Conservation (phyloP, 1,140 invertebrate species). For the Drosophila paulistorum region DNA sequence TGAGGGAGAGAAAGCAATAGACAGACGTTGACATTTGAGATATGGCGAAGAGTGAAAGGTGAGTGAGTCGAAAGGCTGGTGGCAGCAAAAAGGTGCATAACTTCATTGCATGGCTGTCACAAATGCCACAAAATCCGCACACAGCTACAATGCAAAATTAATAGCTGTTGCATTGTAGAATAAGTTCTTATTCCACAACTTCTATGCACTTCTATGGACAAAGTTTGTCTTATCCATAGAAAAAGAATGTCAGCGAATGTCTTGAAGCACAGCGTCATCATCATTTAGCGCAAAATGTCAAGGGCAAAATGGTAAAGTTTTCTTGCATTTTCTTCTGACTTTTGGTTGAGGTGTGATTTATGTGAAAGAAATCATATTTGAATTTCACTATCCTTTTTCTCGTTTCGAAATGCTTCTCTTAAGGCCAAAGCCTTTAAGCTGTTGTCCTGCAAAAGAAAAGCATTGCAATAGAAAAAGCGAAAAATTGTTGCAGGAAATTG, state of each 20-base stretch:
- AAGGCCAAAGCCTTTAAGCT: slow-evolving; percentile 55
- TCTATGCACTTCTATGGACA: slow-evolving; percentile 2
- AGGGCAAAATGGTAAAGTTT: slow-evolving; percentile 45
- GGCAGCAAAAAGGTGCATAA: slow-evolving; percentile 33
- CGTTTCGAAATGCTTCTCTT: slow-evolving; percentile 37
- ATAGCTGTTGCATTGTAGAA: slow-evolving; percentile 63
- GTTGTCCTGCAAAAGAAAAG: slow-evolving; percentile 37
- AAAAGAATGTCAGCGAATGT: slow-evolving; percentile 51
- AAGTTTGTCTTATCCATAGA: slow-evolving; percentile 34
- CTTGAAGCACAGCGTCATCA: slow-evolving; percentile 47
- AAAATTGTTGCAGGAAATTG: slow-evolving; percentile 62
- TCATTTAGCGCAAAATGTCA: slow-evolving; percentile 56
- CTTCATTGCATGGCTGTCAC: slow-evolving; percentile 58
- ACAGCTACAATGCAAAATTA: slow-evolving; percentile 69
- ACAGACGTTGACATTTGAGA: slow-evolving; percentile 62
- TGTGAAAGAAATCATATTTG: slow-evolving; percentile 58
- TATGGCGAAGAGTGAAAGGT: slow-evolving; percentile 43
- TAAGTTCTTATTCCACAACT: slow-evolving; percentile 13
- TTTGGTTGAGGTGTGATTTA: slow-evolving; percentile 51
- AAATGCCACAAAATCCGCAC: slow-evolving; percentile 74
- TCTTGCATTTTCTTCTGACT: slow-evolving; percentile 33
- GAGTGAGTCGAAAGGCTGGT: slow-evolving; percentile 18
- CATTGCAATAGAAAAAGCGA: slow-evolving; percentile 32
- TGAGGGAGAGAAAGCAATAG: slow-evolving; percentile 11
- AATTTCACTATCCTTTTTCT: slow-evolving; percentile 36